Evolutionary conservation across 1,140 invertebrate species (phyloP).

Genomic region (Drosophila jambulina): DNA sequence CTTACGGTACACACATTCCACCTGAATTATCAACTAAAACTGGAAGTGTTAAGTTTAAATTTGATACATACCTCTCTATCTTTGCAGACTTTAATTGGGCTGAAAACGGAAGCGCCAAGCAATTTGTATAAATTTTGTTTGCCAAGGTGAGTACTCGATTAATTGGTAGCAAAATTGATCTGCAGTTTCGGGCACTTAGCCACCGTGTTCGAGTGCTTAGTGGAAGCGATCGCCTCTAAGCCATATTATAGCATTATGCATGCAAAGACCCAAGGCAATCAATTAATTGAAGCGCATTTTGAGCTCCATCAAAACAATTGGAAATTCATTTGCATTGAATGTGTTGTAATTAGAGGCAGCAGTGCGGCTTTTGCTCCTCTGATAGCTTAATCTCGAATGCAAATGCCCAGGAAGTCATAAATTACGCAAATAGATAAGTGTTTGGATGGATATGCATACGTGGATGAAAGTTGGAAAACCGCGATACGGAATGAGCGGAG

Average conservation of each 20-base stretch:
- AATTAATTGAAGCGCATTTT: constrained; percentile 73
- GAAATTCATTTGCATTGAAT: constrained; percentile 77
- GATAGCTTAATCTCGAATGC: constrained; percentile 74
- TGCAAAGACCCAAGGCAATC: constrained; percentile 43
- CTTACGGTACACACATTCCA: background rate
- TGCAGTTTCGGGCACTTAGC: constrained; percentile 5
- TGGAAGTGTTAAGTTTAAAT: constrained; percentile 1
- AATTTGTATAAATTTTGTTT: constrained; percentile 38
- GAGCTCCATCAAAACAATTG: constrained; percentile 65
- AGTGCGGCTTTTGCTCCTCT: constrained; percentile 59
- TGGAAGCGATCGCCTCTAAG: constrained; percentile 18
- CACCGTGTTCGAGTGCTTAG: background rate
- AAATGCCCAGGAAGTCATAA: constrained; percentile 78
- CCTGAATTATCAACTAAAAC: background rate
- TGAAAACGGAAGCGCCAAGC: constrained; percentile 20
- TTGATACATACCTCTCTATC: background rate
- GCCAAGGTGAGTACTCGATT: constrained; percentile 53
- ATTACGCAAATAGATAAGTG: constrained; percentile 57
- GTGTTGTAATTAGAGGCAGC: constrained; percentile 38
- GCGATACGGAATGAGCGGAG: constrained; percentile 35
- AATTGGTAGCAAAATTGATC: constrained; percentile 5
- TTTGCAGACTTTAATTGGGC: constrained; percentile 52
- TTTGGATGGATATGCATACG: background rate
- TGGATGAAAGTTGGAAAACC: constrained; percentile 49
- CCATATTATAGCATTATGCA: constrained; percentile 30